Percentiles rank a stretch among this genome's conserved stretches.
These are phyloP conservation scores for Melopsittacus undulatus DNA, from an alignment of 2,797 vertebrate genomes.

Conservation along the genomic window DNA sequence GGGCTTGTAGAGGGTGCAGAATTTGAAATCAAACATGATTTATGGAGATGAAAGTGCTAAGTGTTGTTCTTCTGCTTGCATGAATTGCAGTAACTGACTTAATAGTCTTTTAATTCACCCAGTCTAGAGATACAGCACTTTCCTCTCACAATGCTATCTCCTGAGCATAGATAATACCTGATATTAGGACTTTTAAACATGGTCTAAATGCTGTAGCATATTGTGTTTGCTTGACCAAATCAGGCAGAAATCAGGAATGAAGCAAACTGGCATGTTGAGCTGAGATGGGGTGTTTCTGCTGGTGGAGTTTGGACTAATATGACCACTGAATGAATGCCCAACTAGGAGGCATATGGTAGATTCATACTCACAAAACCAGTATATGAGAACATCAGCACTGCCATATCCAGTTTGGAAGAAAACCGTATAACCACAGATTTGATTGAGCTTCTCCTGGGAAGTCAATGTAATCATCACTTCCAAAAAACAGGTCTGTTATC, in stretches of 20 bases:
- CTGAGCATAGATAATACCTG: neutral
- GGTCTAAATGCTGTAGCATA: neutral
- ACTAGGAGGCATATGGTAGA: neutral
- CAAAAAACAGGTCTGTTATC: neutral
- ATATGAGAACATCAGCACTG: neutral
- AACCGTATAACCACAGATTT: neutral
- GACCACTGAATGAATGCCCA: neutral
- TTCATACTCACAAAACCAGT: neutral
- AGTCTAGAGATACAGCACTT: neutral
- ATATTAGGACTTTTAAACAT: neutral
- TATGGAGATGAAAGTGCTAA: neutral
- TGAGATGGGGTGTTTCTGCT: neutral
- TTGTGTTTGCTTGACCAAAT: neutral
- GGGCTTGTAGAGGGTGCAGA: neutral
- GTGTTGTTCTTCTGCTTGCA: neutral
- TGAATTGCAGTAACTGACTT: neutral
- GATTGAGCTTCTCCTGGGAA: conserved; percentile 33
- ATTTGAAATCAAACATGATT: neutral
- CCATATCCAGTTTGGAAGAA: neutral
- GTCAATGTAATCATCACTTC: conserved; percentile 11
- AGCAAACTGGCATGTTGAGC: neutral
- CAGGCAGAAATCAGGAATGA: neutral
- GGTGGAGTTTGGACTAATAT: neutral
- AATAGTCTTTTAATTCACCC: neutral
- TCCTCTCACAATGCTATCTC: neutral